phyloP scores from a whole-genome alignment of 2,797 vertebrate species.

The Acrossocheilus wenchowensis region DNA sequence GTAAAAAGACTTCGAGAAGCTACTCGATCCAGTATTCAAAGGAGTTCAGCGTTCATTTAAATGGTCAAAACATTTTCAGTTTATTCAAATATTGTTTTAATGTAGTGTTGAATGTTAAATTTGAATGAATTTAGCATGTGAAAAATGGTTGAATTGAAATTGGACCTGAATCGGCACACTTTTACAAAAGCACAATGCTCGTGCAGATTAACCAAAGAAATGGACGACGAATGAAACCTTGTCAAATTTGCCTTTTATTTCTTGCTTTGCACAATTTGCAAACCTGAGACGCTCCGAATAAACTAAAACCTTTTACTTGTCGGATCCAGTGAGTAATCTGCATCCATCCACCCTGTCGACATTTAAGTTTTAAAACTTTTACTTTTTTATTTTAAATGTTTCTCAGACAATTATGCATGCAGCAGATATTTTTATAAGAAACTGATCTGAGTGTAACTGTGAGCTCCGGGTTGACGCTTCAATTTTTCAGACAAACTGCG shows the following conservation, averaged over 20 bases:
- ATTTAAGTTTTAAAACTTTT: slow-evolving; percentile 29
- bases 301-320: not conserved
- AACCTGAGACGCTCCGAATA: not conserved
- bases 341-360: slow-evolving; percentile 60
- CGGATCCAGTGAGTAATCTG: not conserved
- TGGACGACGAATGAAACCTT: not conserved
- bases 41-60: not conserved
- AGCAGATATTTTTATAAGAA: slow-evolving; percentile 50
- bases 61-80: not conserved
- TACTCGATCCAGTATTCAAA: not conserved
- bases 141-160: not conserved
- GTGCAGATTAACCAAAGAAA: slow-evolving; percentile 22
- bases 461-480: not conserved
- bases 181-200: not conserved
- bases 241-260: not conserved
- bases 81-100: too few species aligned
- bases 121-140: not conserved
- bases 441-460: not conserved
- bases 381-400: slow-evolving; percentile 32
- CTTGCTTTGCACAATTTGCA: not conserved
- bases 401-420: slow-evolving; percentile 47
- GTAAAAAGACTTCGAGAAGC: not conserved
- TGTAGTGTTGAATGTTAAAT: not conserved
- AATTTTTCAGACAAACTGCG: not conserved
- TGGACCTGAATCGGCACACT: too few species aligned